Percentiles rank a stretch among this genome's conserved stretches.
These are phyloP conservation scores for Carollia perspicillata DNA, from an alignment of 2,113 vertebrate species.

Conservation along the genomic window DNA sequence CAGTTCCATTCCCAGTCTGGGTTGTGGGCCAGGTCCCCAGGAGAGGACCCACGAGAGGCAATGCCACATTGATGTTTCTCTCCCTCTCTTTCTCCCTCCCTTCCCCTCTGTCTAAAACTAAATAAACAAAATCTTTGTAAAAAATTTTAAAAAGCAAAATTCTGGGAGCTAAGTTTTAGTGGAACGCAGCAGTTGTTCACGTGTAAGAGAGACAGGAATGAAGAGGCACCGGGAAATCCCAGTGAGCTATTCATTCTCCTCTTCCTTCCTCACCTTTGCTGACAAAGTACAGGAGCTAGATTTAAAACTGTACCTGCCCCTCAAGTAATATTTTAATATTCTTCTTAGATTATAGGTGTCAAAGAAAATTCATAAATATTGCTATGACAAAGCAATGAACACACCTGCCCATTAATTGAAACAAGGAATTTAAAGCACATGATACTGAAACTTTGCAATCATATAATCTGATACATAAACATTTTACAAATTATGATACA, in stretches of 20 bases:
- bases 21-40: too few relatives aligned
- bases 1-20: too few relatives aligned
- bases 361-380: not conserved
- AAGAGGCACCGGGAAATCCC: not conserved
- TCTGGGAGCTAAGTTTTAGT: not conserved
- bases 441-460: not conserved
- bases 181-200: not conserved
- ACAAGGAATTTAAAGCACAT: not conserved
- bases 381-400: not conserved
- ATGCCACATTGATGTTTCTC: too few relatives aligned
- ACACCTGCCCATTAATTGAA: not conserved
- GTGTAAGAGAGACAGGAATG: not conserved
- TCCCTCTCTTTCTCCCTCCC: too few relatives aligned
- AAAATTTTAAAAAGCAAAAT: not conserved
- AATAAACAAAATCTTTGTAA: too few relatives aligned
- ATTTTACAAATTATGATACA: not conserved
- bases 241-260: too few relatives aligned
- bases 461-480: not conserved
- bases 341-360: not conserved
- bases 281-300: not conserved
- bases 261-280: not conserved
- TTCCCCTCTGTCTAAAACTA: too few relatives aligned
- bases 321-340: not conserved
- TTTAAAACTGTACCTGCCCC: not conserved
- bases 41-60: too few relatives aligned